phyloP scores from a whole-genome alignment of 2,113 vertebrate genomes.

The Pogona vitticeps region DNA sequence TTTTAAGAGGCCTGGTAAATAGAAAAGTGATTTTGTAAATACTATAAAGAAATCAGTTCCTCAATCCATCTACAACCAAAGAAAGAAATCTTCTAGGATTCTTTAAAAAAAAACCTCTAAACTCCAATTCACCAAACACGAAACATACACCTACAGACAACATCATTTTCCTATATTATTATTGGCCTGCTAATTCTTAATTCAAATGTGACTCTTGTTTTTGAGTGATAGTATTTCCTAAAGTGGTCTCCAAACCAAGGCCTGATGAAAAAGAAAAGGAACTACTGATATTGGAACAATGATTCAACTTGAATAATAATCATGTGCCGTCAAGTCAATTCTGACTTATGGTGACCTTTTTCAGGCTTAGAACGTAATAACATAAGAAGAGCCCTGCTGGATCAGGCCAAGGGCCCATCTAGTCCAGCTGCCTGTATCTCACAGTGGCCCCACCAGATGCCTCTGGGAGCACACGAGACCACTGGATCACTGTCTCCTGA shows the following conservation, averaged over 20 bases:
- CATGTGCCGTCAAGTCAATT: no score
- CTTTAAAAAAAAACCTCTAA: background rate
- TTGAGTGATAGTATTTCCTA: background rate
- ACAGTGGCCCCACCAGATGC: no score
- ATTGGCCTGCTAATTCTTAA: constrained; percentile 35
- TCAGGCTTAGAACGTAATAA: no score
- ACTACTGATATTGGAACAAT: background rate
- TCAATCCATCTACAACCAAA: background rate
- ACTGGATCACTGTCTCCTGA: no score
- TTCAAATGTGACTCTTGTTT: background rate
- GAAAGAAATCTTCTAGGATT: background rate
- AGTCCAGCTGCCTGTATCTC: no score
- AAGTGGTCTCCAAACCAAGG: rapidly evolving
- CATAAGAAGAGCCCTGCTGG: no score
- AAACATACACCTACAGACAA: background rate
- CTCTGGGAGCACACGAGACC: background rate
- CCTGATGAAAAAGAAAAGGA: background rate
- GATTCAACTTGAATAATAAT: background rate
- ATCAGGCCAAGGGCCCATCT: no score
- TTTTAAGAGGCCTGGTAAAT: no score
- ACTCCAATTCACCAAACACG: background rate
- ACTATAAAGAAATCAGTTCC: no score
- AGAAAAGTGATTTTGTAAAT: no score
- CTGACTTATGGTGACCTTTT: no score
- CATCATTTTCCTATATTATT: constrained; percentile 31